Base-by-base conservation (phyloP, 2,113 vertebrate genomes). In the Natator depressus region DNA sequence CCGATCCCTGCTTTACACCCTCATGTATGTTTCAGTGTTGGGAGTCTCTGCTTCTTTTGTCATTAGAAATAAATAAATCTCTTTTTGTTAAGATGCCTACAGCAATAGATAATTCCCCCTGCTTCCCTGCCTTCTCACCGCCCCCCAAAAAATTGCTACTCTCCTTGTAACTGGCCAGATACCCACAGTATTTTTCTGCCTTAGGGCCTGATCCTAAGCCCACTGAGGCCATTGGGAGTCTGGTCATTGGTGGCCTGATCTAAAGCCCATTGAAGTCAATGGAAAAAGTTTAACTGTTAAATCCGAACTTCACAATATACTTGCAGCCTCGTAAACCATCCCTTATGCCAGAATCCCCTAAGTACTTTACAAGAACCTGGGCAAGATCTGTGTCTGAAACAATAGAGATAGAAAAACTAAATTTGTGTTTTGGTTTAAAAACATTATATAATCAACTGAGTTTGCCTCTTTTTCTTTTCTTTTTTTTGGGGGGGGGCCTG, bases 401-500 rank as follows among this genome's bases (percentile, higher is more conserved):
- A 80, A 42, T 81, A 75, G 62, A 82, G 54, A 17, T n/a, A 62
- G 54, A 42, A 79, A 82, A 89, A 25, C 14, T 80, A 51, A 0
- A 59, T 78, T 76, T 29, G 72, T 92, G 51, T 3, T 24, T 6
- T 10, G 75, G 13, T 27, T 89, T n/a, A 89, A 76, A 47, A 55
- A 38, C 10, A 24, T 90, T 90, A 25, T 59, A 10, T 78, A 35
- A 27, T 46, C 65, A 72, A n/a, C n/a, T 59, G 35, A 24, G 4
- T 0, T 9, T 29, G 19, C 25, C 59, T 57, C 0, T 0, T 0
- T 2, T 84, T 80, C 50, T 65, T 0, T 0, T 0, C 1, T 84
- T 80, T 80, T 78, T 31, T n/a, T 16, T 24, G 54, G 7, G 42
- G 42, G 11, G 17, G 10, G 38, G 46, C 3, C 75, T 81, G n/a